Evolutionary conservation across 2,113 vertebrate species (phyloP), one percentile per base, ranked within the genome.

Genomic region (Chaetops frenatus): DNA sequence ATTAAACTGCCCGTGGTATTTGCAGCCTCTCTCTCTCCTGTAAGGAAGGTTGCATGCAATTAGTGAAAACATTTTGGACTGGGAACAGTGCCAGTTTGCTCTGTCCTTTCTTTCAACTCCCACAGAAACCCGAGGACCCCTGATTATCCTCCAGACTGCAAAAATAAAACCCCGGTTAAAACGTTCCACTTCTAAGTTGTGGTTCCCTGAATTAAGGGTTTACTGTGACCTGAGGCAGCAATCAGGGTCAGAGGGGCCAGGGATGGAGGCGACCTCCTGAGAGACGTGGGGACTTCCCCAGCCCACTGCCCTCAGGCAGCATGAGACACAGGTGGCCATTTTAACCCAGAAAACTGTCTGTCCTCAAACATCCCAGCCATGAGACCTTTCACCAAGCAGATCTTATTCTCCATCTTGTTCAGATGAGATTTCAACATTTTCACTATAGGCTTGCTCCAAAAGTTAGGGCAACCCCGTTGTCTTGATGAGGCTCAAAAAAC

Each of bases 81-180:
- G 94, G 92, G 93, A 95, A 95, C 56, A 38, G 69, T 92, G 94
- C 96, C 95, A 97, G 93, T 88, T 88, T 95, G 81, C 66, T 94
- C 87, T 95, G 95, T 90, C 95, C 93, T 96, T 95, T 96, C 93
- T 95, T 96, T 96, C 96, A 96, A 96, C 95, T 96, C 92, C 94
- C 94, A 95, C 35, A 86, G 93, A 97, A 97, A 94, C 85, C 77
- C 0, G 1, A 93, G 92, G 94, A 94, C 93, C 95, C 94, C 72
- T 81, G 90, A 80, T 90, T 90, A 95, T 92, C 57, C 86, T 93
- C 79, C 76, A 71, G 67, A 64, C 61, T 48, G 72, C 76, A 81
- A 67, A 96, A 93, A 77, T 73, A 80, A 94, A 94, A 81, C 42
- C 82, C 67, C 71, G 56, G 31, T 45, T 60, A 81, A 94, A 85